These are phyloP conservation scores for Brachypalpus laphriformis DNA, from an alignment of 2,888 invertebrate genomes.

Conservation along the genomic window DNA sequence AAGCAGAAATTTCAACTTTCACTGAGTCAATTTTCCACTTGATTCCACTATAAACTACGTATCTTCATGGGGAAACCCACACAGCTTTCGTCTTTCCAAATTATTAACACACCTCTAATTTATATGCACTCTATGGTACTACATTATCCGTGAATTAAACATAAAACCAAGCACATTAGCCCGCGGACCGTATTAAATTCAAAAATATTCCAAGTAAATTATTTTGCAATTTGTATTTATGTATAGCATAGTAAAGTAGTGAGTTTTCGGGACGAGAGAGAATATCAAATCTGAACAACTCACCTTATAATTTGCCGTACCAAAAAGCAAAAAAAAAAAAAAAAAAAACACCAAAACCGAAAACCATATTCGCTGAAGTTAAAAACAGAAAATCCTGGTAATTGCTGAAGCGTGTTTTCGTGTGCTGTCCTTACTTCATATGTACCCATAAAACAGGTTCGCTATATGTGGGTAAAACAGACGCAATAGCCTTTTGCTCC, in stretches of 20 bases:
- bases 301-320: not conserved
- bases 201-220: conserved; percentile 11
- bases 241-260: not conserved
- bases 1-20: not conserved
- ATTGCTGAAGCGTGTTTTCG: conserved; percentile 18
- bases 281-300: not conserved
- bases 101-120: not conserved
- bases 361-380: not conserved
- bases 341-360: no score
- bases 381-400: conserved; percentile 9
- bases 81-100: no score
- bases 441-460: conserved; percentile 9
- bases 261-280: not conserved
- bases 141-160: not conserved
- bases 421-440: not conserved
- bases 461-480: conserved; percentile 1
- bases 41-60: not conserved
- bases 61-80: no score
- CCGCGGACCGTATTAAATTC: not conserved
- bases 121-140: not conserved
- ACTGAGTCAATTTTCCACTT: not conserved
- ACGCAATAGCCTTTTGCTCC: not conserved
- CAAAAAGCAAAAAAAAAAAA: not conserved
- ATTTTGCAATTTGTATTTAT: conserved; percentile 1
- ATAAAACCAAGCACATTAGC: not conserved